phyloP scores from a whole-genome alignment of 2,797 vertebrate genomes.

The Enteromius viviparus region DNA sequence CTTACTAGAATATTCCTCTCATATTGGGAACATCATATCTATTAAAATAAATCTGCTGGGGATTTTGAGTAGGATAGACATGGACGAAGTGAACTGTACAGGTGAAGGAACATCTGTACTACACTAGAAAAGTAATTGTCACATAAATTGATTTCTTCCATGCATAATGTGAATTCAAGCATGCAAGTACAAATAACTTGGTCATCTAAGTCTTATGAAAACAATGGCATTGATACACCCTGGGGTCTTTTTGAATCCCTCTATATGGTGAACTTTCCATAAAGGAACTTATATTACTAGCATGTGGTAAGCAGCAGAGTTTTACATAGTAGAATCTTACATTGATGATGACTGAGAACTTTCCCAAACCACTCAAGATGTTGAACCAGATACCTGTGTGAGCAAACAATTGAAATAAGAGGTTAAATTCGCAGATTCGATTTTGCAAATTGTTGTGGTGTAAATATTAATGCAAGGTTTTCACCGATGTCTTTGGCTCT shows the following conservation, averaged over 20 bases:
- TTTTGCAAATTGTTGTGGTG: neutral
- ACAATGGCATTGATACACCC: neutral
- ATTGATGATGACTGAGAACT: constrained; percentile 96
- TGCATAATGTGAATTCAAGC: neutral
- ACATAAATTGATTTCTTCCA: neutral
- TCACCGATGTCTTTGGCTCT: constrained; percentile 95
- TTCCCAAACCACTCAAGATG: constrained; percentile 93
- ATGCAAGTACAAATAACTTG: neutral
- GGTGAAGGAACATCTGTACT: neutral
- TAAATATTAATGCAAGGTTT: neutral
- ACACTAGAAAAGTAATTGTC: neutral
- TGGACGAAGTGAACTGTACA: neutral
- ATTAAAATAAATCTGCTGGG: constrained; percentile 27
- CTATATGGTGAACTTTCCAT: neutral
- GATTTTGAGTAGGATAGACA: neutral
- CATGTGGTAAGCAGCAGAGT: neutral
- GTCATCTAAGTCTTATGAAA: neutral
- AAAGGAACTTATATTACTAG: neutral
- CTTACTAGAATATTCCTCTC: constrained; percentile 25
- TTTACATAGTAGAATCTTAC: constrained; percentile 79
- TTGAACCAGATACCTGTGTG: constrained; percentile 94
- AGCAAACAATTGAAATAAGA: constrained; percentile 22
- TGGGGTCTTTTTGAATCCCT: neutral
- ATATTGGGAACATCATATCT: constrained; percentile 12
- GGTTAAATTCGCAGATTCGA: neutral